Evolutionary conservation across 2,113 vertebrate species (phyloP), one percentile per base, ranked within the genome.

Genomic region (Stictonetta naevosa): DNA sequence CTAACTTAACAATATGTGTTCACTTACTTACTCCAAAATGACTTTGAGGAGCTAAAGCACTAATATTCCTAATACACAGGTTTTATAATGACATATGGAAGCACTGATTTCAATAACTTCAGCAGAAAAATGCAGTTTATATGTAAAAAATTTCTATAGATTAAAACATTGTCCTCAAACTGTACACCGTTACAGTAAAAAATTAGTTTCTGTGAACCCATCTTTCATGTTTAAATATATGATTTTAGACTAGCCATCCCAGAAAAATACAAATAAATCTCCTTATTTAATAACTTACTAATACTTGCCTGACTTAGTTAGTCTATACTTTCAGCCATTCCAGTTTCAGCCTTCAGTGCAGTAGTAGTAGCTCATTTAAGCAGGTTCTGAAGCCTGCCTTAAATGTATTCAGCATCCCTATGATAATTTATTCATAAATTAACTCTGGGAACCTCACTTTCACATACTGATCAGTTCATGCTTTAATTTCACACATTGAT

Each of bases 401-500:
- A 86, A 94, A 86, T 38, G 21, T 59, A 72, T 93, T 75, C 73
- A 60, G 58, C 52, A 88, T 44, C 38, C 31, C 21, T 78, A 46
- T 17, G 56, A 63, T 78, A 93, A 94, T 91, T 92, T 95, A 91
- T 95, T 85, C 66, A 76, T 79, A 79, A 86, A 92, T 88, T 96
- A 94, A 78, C 76, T 93, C 52, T 64, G 31, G 83, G 92, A 95
- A 86, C 88, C 72, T 96, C 2, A 1, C n/a, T 95, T 94, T 93
- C 68, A 83, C 64, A n/a, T 72, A 56, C 72, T 75, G 68, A 96
- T 93, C 68, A 78, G 52, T 72, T 94, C 76, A 68, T 64, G 72
- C 28, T 92, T 78, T 93, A 83, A 96, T 97, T 95, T 94, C 83
- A 96, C 88, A 92, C 85, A 25, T 4, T 94, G 76, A 93, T 86